Base-by-base conservation (phyloP, 1,140 invertebrate genomes). In the Procambarus clarkii region DNA sequence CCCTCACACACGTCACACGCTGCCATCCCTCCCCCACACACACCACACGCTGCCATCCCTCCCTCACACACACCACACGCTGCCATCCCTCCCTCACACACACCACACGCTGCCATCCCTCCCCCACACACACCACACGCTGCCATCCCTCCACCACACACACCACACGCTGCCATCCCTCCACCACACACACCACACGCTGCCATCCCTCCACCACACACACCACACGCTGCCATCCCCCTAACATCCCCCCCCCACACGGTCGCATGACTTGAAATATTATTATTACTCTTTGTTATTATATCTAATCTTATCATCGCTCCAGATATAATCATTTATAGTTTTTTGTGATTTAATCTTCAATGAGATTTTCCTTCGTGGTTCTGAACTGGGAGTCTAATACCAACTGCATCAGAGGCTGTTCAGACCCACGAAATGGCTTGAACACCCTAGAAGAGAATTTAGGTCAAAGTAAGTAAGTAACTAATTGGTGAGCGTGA, bases 301-400 rank as follows among this genome's bases (percentile, higher is more conserved):
- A 74, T 74, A 34, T 74, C 69, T 74, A 74, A 74, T 24, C 69
- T 74, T n/a, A 74, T 74, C 69, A 34, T 74, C 69, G 34, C 69
- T 74, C 21, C 11, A 74, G n/a, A 34, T 3, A 74, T 74, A 74
- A 74, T 74, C 69, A 21, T 24, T 74, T 34, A 21, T 8, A 5
- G 7, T 34, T n/a, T 34, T 74, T 74, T 74, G 69, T 8, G 69
- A n/a, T 21, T 24, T 24, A 74, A 34, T 24, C 13, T 34, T 74
- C 69, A 74, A 4, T 2, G 21, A 34, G n/a, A 74, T 24, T 5
- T 5, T 74, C 0, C 1, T n/a, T 74, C n/a, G 5, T 74, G 69
- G 69, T 7, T 5, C 4, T 24, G 11, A 74, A 24, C 18, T 24
- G 5, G 0, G 2, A 21, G 4, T 74, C 18, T 74, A 24, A 69